Conservation (phyloP, 2,888 invertebrate genomes). For the Caenorhabditis doughertyi region DNA sequence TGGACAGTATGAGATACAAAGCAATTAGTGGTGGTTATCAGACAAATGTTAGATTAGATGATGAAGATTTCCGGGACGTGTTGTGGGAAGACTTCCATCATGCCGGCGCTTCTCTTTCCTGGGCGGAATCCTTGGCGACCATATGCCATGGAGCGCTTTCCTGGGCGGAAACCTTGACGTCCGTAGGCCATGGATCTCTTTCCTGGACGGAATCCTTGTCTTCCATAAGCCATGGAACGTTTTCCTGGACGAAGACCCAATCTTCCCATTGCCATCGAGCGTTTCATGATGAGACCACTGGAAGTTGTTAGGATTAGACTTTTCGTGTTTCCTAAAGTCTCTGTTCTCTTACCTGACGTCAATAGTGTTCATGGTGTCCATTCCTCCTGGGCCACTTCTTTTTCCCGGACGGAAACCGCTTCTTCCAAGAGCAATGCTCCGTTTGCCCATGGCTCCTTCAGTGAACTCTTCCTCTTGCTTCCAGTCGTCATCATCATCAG, state of each 20-base stretch:
- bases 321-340: neutral
- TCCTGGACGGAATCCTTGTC: conserved; percentile 80
- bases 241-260: conserved; percentile 79
- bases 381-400: conserved; percentile 34
- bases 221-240: conserved; percentile 78
- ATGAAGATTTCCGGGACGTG: conserved; percentile 47
- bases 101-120: conserved; percentile 77
- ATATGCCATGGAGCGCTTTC: conserved; percentile 79
- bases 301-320: neutral
- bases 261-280: conserved; percentile 79
- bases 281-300: conserved; percentile 64
- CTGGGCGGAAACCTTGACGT: conserved; percentile 77
- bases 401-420: conserved; percentile 76
- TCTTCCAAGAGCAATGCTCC: conserved; percentile 79
- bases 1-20: conserved; percentile 30
- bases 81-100: conserved; percentile 57
- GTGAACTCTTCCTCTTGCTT: conserved; percentile 44
- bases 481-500: conserved; percentile 57
- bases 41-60: conserved; percentile 10
- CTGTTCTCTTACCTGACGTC: conserved; percentile 45
- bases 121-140: conserved; percentile 79
- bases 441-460: conserved; percentile 71
- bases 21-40: neutral
- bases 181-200: conserved; percentile 80
- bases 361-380: conserved; percentile 50